phyloP scores from a whole-genome alignment of 2,797 vertebrate species.

The Pristis pectinata region DNA sequence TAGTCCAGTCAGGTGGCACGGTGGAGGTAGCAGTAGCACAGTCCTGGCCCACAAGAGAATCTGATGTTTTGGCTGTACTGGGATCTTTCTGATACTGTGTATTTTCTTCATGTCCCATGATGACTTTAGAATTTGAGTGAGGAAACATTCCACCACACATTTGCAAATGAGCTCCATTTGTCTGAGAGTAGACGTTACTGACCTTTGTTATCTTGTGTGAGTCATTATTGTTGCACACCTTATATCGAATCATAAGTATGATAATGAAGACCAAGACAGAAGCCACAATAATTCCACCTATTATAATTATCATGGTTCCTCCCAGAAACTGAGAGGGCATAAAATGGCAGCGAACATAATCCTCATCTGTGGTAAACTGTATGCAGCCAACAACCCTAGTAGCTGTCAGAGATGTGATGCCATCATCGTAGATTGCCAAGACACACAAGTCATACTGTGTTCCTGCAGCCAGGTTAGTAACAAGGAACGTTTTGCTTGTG shows the following conservation, averaged over 20 bases:
- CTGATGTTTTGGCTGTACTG: constrained; percentile 59
- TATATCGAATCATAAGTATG: constrained; percentile 98
- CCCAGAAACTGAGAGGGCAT: constrained; percentile 99
- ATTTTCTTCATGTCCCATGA: constrained; percentile 69
- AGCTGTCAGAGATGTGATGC: constrained; percentile 89
- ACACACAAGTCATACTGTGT: constrained; percentile 91
- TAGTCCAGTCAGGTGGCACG: constrained; percentile 77
- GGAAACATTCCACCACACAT: constrained; percentile 66
- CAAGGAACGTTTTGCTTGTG: constrained; percentile 93
- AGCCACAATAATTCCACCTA: constrained; percentile 93
- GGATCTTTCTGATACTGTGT: constrained; percentile 66
- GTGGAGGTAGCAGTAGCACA: constrained; percentile 73
- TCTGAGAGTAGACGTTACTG: constrained; percentile 91
- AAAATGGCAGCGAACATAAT: constrained; percentile 93
- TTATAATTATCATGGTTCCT: constrained; percentile 98
- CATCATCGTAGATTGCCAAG: constrained; percentile 91
- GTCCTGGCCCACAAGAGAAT: constrained; percentile 69
- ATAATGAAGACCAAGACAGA: constrained; percentile 97
- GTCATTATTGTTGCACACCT: constrained; percentile 82
- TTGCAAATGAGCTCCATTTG: constrained; percentile 81
- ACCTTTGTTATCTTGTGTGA: constrained; percentile 77
- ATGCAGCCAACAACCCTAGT: constrained; percentile 91
- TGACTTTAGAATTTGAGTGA: constrained; percentile 79
- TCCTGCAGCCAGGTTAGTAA: constrained; percentile 91
- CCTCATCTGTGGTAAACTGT: constrained; percentile 91